Evolutionary conservation across 2,797 vertebrate genomes (phyloP), one percentile per base, ranked within the genome.

Genomic region (Sparidentex hasta): DNA sequence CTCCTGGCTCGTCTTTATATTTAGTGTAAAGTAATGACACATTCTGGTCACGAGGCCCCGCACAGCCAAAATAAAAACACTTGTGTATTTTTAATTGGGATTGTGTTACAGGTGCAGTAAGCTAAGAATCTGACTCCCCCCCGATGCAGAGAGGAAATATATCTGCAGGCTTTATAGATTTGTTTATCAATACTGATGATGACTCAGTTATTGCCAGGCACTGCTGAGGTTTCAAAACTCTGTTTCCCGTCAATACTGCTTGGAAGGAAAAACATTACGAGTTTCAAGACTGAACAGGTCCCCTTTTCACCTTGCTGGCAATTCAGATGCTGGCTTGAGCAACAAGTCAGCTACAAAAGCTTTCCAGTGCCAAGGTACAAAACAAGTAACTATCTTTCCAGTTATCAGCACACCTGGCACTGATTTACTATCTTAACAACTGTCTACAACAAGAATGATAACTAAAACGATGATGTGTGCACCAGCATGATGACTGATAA

Each of bases 31-130:
- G 74, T 81, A 89, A 89, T 56, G 82, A 91, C 84, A 77, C 82
- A 69, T 8, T 43, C 74, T 5, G n/a, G 85, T 92, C 92, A 89
- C 81, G 25, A 76, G 89, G 90, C 82, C 41, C 44, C 25, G 12
- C 27, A 0, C 14, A 0, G 82, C 82, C 82, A 87, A 89, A 89
- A 88, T 87, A 91, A 87, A 84, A 65, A 87, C 89, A 82, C 86
- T 76, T n/a, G 74, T 84, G 82, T 90, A 89, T 92, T 88, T 93
- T 88, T 88, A 91, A 90, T 86, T 81, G 81, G 73, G 88, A 83
- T 92, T 80, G 64, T 25, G 74, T 91, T 88, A 80, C 90, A 82
- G 65, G 67, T 88, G 86, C 63, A 41, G 77, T 33, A 13, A 81
- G 85, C 14, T 43, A 59, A 65, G 82, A 61, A 66, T 72, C 1